Conservation (phyloP, 2,888 invertebrate species). For the Epistrophe grossulariae region DNA sequence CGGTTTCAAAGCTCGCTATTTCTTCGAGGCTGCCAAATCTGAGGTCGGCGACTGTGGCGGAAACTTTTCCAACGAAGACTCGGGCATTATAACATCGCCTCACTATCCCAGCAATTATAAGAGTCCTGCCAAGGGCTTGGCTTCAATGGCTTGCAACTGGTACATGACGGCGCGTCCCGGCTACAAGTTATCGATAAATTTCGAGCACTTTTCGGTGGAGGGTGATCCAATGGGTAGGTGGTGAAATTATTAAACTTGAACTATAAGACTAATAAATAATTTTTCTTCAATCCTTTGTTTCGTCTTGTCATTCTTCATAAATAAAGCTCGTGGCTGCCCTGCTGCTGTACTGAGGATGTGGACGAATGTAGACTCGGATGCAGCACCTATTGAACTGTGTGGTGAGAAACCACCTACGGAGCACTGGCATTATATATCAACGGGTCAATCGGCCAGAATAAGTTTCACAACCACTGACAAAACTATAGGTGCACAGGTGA, state of each 20-base stretch:
- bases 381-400: conserved; percentile 94
- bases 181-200: conserved; percentile 95
- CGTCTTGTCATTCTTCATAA: not conserved
- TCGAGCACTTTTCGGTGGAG: conserved; percentile 96
- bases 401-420: conserved; percentile 91
- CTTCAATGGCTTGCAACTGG: conserved; percentile 98
- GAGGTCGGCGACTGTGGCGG: conserved; percentile 97
- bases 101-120: conserved; percentile 96
- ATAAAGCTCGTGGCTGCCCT: conserved; percentile 94
- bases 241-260: not conserved
- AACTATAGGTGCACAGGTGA: conserved; percentile 92
- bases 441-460: conserved; percentile 93
- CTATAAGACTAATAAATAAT: not conserved
- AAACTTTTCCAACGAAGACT: conserved; percentile 93
- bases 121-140: conserved; percentile 90
- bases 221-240: conserved; percentile 86
- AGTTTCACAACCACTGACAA: conserved; percentile 98
- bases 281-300: not conserved
- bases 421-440: conserved; percentile 93
- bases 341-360: conserved; percentile 95
- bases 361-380: conserved; percentile 89
- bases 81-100: conserved; percentile 94
- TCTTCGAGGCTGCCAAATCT: conserved; percentile 94
- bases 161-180: conserved; percentile 94
- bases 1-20: conserved; percentile 98